These are phyloP conservation scores for Caenorhabditis doughertyi DNA, from an alignment of 2,888 invertebrate species.

Conservation along the genomic window DNA sequence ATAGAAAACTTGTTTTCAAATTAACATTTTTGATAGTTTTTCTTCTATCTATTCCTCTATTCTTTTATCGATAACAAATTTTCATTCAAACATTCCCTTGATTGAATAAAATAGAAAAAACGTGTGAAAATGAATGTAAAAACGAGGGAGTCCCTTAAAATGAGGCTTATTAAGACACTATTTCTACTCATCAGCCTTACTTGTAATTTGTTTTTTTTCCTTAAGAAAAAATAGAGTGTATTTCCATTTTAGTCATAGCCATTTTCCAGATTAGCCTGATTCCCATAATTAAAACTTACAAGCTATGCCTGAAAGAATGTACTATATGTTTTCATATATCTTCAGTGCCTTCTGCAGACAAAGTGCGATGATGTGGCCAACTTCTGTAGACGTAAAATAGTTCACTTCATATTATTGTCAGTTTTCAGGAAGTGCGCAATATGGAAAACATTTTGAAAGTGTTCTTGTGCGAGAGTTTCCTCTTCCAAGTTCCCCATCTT, in stretches of 20 bases:
- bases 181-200: constrained; percentile 45
- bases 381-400: neutral
- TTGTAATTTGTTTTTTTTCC: constrained; percentile 47
- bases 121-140: neutral
- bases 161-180: constrained; percentile 36
- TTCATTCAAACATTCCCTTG: neutral
- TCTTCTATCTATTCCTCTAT: neutral
- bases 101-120: constrained; percentile 9
- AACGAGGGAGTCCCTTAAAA: constrained; percentile 6
- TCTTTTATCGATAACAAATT: neutral
- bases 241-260: constrained; percentile 1
- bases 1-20: too few relatives aligned
- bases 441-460: neutral
- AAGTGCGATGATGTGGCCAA: neutral
- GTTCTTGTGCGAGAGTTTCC: neutral
- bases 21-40: too few relatives aligned
- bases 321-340: constrained; percentile 5
- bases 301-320: neutral
- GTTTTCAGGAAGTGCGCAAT: neutral
- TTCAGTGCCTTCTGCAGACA: neutral
- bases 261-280: constrained; percentile 22
- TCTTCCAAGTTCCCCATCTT: neutral
- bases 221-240: constrained; percentile 10
- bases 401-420: neutral
- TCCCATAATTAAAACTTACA: neutral